Percentiles rank a stretch among this genome's conserved stretches.
These are phyloP conservation scores for Crax fasciolata DNA, from an alignment of 2,797 vertebrate species.

Conservation along the genomic window DNA sequence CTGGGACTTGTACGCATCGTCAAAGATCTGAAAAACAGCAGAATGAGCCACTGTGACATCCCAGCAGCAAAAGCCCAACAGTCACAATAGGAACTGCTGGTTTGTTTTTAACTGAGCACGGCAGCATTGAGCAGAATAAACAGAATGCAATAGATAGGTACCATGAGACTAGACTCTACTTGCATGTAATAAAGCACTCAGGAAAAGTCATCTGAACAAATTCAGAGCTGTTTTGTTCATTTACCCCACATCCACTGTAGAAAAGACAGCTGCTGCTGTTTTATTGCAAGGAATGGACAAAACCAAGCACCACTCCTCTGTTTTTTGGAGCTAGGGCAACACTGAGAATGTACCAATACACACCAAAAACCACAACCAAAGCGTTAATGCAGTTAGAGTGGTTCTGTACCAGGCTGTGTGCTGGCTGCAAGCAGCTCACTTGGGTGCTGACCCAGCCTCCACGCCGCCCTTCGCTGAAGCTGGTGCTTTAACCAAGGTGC, in stretches of 20 bases:
- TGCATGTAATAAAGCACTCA: background rate
- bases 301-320: background rate
- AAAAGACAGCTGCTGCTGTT: background rate
- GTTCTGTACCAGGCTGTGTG: background rate
- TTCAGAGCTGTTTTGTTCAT: background rate
- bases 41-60: background rate
- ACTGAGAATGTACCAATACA: rapidly evolving
- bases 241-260: background rate
- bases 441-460: rapidly evolving
- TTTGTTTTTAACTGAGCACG: background rate
- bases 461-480: no score
- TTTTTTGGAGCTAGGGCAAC: background rate
- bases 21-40: slow-evolving; percentile 89
- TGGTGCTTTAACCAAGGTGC: background rate
- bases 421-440: background rate
- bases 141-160: background rate
- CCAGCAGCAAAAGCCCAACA: background rate
- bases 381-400: rapidly evolving
- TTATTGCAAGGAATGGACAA: background rate
- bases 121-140: background rate
- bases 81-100: background rate
- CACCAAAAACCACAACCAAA: background rate
- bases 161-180: background rate
- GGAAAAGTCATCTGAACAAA: background rate
- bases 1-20: slow-evolving; percentile 97